Conservation (phyloP, 2,888 invertebrate genomes). For the Platycnemis pennipes region DNA sequence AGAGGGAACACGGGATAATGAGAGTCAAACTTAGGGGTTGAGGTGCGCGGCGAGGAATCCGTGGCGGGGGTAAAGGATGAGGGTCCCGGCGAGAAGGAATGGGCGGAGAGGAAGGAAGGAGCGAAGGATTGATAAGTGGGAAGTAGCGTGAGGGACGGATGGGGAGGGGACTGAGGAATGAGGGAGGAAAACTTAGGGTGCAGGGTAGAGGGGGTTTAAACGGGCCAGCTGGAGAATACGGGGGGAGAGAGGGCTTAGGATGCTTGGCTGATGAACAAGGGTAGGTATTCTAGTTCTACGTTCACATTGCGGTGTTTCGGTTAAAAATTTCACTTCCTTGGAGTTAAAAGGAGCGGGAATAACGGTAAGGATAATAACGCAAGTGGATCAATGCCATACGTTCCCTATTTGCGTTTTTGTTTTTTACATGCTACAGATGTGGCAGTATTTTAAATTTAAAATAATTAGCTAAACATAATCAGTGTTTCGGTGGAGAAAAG, state of each 20-base stretch:
- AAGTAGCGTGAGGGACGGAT: conserved; percentile 42
- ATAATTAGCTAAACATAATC: too few species aligned
- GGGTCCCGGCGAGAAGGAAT: conserved; percentile 43
- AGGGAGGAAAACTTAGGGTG: not conserved
- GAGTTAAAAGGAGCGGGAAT: too few species aligned
- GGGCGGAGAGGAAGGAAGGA: not conserved
- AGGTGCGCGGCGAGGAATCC: conserved; percentile 49
- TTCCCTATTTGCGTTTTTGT: too few species aligned
- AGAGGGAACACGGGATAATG: conserved; percentile 48
- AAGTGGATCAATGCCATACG: too few species aligned
- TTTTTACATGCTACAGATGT: too few species aligned
- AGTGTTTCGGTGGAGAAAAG: too few species aligned
- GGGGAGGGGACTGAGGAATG: conserved; percentile 7
- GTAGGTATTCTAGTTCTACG: too few species aligned
- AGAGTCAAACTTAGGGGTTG: conserved; percentile 53
- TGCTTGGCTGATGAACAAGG: not conserved
- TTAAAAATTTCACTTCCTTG: too few species aligned
- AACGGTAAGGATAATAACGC: too few species aligned
- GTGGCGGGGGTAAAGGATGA: conserved; percentile 61
- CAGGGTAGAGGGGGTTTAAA: not conserved
- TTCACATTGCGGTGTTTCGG: too few species aligned
- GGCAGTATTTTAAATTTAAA: too few species aligned
- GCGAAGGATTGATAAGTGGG: not conserved
- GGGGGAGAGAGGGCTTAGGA: not conserved
- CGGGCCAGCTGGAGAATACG: too few species aligned